A percentile compares a stretch with the other conserved stretches of the same genome.
Evolutionary conservation across 2,113 vertebrate species (phyloP).

Genomic region (Oreochromis spilurus): DNA sequence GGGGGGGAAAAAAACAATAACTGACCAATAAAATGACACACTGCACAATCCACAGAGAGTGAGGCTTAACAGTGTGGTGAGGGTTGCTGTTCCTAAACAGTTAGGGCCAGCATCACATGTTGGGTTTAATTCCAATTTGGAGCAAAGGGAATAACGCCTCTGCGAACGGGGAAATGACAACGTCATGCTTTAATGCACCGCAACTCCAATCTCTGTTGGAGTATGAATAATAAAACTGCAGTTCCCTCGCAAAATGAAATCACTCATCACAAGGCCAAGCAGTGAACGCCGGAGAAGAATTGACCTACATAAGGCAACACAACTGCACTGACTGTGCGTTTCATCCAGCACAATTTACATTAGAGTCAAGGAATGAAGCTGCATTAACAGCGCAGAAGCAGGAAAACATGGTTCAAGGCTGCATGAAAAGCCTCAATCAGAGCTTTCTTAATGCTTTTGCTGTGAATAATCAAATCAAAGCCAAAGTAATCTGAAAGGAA

Average conservation of each 20-base stretch:
- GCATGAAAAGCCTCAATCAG: slow-evolving; percentile 23
- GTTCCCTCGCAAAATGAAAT: slow-evolving; percentile 54
- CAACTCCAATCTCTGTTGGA: slow-evolving; percentile 51
- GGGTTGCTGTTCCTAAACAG: slow-evolving; percentile 16
- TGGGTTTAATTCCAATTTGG: slow-evolving; percentile 54
- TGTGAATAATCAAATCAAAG: slow-evolving; percentile 58
- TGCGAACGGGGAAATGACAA: slow-evolving; percentile 38
- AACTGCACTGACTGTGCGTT: slow-evolving; percentile 15
- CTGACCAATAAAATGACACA: not conserved
- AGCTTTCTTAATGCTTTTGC: slow-evolving; percentile 23
- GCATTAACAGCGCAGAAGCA: not conserved
- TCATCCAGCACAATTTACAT: slow-evolving; percentile 41
- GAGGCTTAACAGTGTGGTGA: not conserved
- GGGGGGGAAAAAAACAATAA: not conserved
- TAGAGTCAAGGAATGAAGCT: slow-evolving; percentile 27
- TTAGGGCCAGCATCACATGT: slow-evolving; percentile 20
- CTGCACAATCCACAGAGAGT: not conserved
- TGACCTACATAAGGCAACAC: slow-evolving; percentile 65
- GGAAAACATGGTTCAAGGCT: slow-evolving; percentile 8
- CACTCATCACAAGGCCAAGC: slow-evolving; percentile 52
- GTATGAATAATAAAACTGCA: slow-evolving; percentile 61
- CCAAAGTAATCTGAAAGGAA: slow-evolving; percentile 38
- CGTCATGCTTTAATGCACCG: slow-evolving; percentile 58
- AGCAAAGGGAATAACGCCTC: slow-evolving; percentile 38
- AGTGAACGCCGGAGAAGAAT: slow-evolving; percentile 38